These are phyloP conservation scores for Lates japonicus DNA, from an alignment of 2,797 vertebrate species.

Conservation along the genomic window DNA sequence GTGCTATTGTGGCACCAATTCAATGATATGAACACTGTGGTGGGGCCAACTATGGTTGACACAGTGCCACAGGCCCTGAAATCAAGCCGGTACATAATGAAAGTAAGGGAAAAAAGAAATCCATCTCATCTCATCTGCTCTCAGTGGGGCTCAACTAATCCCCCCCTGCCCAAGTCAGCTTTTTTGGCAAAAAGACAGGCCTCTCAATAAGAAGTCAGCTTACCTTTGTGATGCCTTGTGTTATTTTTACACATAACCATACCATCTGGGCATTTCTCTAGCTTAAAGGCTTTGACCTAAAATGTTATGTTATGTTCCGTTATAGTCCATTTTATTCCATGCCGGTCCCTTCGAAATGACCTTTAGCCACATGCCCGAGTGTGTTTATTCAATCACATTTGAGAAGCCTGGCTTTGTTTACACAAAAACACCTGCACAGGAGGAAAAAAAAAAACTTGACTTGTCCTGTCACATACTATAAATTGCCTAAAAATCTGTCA, in stretches of 20 bases:
- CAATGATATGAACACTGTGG: slow-evolving; percentile 58
- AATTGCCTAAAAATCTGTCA: slow-evolving; percentile 36
- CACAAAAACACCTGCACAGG: slow-evolving; percentile 69
- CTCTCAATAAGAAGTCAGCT: slow-evolving; percentile 47
- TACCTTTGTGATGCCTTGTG: slow-evolving; percentile 42
- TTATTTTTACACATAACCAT: slow-evolving; percentile 57
- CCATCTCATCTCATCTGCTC: slow-evolving; percentile 50
- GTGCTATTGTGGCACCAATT: slow-evolving; percentile 56
- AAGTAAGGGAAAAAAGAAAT: slow-evolving; percentile 52
- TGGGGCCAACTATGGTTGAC: slow-evolving; percentile 56
- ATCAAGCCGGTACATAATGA: slow-evolving; percentile 57
- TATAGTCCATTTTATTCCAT: slow-evolving; percentile 74
- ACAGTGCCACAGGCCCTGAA: slow-evolving; percentile 60
- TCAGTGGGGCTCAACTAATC: slow-evolving; percentile 56
- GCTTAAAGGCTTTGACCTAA: slow-evolving; percentile 57
- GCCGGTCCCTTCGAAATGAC: slow-evolving; percentile 68
- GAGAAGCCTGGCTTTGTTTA: slow-evolving; percentile 62
- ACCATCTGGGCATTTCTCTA: slow-evolving; percentile 54
- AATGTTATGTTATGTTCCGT: slow-evolving; percentile 65
- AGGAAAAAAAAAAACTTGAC: slow-evolving; percentile 2
- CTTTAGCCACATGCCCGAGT: slow-evolving; percentile 64
- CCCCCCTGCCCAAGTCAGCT: slow-evolving; percentile 34
- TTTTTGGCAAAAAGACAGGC: slow-evolving; percentile 38
- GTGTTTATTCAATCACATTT: slow-evolving; percentile 80
- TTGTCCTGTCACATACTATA: slow-evolving; percentile 17